These are phyloP conservation scores for Arctocebus calabarensis DNA, from an alignment of 2,797 vertebrate genomes.

Conservation along the genomic window DNA sequence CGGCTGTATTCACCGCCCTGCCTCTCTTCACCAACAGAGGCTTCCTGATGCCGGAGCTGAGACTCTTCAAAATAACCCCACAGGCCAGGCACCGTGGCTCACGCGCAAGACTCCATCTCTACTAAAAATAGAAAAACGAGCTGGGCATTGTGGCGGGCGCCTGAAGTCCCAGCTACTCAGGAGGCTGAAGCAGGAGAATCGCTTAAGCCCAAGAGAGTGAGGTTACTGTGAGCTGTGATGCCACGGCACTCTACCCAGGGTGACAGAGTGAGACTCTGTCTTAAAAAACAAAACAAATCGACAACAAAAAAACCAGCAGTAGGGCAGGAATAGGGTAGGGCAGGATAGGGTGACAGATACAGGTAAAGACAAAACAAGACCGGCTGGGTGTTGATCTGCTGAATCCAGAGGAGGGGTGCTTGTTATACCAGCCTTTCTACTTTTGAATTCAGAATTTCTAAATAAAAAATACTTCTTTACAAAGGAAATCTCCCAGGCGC, in stretches of 20 bases:
- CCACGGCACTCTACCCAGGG: too few relatives aligned
- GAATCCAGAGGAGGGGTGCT: neutral
- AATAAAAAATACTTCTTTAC: neutral
- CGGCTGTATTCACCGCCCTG: neutral
- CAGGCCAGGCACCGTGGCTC: neutral
- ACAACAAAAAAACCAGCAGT: neutral
- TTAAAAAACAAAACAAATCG: too few relatives aligned
- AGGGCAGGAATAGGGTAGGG: too few relatives aligned
- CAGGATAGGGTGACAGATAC: neutral
- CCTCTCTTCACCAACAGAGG: neutral
- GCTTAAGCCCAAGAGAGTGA: too few relatives aligned
- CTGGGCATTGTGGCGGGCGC: too few relatives aligned
- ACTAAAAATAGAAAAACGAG: too few relatives aligned
- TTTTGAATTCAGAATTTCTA: neutral
- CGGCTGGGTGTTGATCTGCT: neutral
- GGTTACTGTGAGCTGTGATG: too few relatives aligned
- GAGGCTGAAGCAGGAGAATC: too few relatives aligned
- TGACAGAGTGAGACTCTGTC: too few relatives aligned
- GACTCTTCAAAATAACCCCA: neutral
- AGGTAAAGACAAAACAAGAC: neutral
- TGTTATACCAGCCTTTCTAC: neutral
- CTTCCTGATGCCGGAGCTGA: neutral
- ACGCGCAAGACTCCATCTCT: too few relatives aligned
- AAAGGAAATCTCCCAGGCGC: neutral
- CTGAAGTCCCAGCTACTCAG: too few relatives aligned